Conservation (phyloP, 2,113 vertebrate species). For the Dicentrarchus labrax region DNA sequence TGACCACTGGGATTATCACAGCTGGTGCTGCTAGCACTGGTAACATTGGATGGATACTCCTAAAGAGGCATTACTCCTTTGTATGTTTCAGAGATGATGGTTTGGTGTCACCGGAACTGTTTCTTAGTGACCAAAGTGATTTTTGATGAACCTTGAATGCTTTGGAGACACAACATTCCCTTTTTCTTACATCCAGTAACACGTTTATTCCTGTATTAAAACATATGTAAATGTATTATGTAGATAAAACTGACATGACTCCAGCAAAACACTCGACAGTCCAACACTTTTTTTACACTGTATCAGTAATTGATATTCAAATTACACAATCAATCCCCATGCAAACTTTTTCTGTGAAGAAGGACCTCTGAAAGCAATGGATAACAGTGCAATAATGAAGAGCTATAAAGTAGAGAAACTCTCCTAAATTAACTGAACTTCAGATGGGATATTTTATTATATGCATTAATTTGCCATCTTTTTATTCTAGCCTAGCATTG, state of each 20-base stretch:
- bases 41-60: conserved; percentile 24
- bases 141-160: not conserved
- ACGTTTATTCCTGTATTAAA: conserved; percentile 30
- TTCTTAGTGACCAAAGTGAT: conserved; percentile 54
- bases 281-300: conserved; percentile 20
- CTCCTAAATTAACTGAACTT: conserved; percentile 13
- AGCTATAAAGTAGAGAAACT: conserved; percentile 11
- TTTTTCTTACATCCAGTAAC: conserved; percentile 17
- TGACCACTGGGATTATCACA: conserved; percentile 10
- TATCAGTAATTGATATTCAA: not conserved
- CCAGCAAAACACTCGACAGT: conserved; percentile 46
- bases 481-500: not conserved
- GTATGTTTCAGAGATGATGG: not conserved
- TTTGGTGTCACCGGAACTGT: conserved; percentile 17
- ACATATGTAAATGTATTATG: conserved; percentile 29
- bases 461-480: conserved; percentile 8
- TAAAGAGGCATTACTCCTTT: not conserved
- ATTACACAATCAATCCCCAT: not conserved
- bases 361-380: conserved; percentile 3
- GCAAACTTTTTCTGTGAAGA: conserved; percentile 29
- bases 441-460: conserved; percentile 10
- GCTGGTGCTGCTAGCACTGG: conserved; percentile 33
- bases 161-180: not conserved
- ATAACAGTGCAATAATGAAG: conserved; percentile 52
- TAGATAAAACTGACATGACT: conserved; percentile 57